Conservation (phyloP, 2,888 invertebrate species). For the Pollenia amentaria region DNA sequence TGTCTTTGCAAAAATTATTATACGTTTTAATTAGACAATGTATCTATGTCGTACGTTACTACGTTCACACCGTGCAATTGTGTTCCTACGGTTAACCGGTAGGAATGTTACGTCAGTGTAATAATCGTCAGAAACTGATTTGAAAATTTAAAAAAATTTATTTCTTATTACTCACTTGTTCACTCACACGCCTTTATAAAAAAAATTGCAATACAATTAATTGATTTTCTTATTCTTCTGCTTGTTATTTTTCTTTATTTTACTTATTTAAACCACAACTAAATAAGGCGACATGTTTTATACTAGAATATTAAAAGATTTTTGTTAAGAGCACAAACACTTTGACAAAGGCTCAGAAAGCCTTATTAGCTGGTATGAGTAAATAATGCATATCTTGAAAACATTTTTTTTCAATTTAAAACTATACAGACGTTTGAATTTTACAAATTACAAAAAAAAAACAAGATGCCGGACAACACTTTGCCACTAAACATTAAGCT, state of each 20-base stretch:
- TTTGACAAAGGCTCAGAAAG: slow-evolving; percentile 6
- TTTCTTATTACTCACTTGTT: slow-evolving; percentile 31
- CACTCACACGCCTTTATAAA: neutral
- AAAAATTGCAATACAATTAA: slow-evolving; percentile 40
- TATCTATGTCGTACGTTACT: too few species aligned
- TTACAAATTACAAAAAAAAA: slow-evolving; percentile 3
- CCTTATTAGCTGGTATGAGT: neutral
- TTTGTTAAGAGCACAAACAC: slow-evolving; percentile 17
- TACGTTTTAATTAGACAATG: too few species aligned
- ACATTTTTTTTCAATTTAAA: slow-evolving; percentile 4
- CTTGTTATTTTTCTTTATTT: neutral
- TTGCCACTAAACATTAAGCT: neutral
- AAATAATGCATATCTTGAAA: neutral
- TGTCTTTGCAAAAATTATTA: too few species aligned
- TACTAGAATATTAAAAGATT: slow-evolving; percentile 20
- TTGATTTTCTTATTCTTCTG: slow-evolving; percentile 54
- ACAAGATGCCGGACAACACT: neutral
- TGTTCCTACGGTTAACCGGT: too few species aligned
- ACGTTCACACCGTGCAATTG: too few species aligned
- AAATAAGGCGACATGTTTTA: slow-evolving; percentile 23
- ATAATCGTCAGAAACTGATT: neutral
- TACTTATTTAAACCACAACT: slow-evolving; percentile 15
- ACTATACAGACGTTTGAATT: neutral
- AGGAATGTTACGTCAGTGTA: slow-evolving; percentile 5
- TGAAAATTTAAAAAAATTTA: slow-evolving; percentile 29